Percentiles rank a stretch among this genome's conserved stretches.
Conservation (phyloP, 2,888 invertebrate species). For the Leptopilina syphax region DNA sequence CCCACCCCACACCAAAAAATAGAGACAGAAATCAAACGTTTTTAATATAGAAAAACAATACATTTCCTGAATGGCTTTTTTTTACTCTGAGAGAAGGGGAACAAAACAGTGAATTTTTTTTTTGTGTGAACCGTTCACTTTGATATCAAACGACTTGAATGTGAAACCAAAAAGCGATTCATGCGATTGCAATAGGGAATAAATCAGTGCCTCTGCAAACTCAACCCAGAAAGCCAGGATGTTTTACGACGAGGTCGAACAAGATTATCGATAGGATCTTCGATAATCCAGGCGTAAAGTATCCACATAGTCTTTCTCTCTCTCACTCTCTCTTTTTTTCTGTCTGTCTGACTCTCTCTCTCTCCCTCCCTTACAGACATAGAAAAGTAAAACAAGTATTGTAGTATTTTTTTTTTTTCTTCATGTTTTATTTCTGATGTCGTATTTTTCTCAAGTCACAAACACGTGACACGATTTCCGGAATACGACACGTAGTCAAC, state of each 20-base stretch:
- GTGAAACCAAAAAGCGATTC: slow-evolving; percentile 38
- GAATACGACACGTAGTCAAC: slow-evolving; percentile 27
- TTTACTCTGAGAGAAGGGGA: not conserved
- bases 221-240: slow-evolving; percentile 29
- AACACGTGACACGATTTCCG: slow-evolving; percentile 31
- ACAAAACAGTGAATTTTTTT: slow-evolving; percentile 1
- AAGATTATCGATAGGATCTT: slow-evolving; percentile 40
- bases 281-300: slow-evolving; percentile 38
- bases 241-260: slow-evolving; percentile 34
- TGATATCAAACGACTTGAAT: slow-evolving; percentile 17
- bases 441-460: slow-evolving; percentile 8
- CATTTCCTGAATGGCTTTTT: slow-evolving; percentile 25
- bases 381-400: slow-evolving; percentile 15
- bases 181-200: slow-evolving; percentile 35
- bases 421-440: slow-evolving; percentile 26
- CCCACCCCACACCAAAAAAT: too few species aligned
- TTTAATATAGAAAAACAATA: not conserved
- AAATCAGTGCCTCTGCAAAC: slow-evolving; percentile 32
- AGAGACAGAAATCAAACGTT: not conserved
- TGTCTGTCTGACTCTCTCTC: too few species aligned
- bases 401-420: not conserved
- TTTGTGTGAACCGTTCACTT: not conserved
- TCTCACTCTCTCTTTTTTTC: too few species aligned
- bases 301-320: not conserved
- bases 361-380: not conserved